Evolutionary conservation across 2,888 invertebrate genomes (phyloP), one percentile per base, ranked within the genome.

Genomic region (Criorhina ranunculi): DNA sequence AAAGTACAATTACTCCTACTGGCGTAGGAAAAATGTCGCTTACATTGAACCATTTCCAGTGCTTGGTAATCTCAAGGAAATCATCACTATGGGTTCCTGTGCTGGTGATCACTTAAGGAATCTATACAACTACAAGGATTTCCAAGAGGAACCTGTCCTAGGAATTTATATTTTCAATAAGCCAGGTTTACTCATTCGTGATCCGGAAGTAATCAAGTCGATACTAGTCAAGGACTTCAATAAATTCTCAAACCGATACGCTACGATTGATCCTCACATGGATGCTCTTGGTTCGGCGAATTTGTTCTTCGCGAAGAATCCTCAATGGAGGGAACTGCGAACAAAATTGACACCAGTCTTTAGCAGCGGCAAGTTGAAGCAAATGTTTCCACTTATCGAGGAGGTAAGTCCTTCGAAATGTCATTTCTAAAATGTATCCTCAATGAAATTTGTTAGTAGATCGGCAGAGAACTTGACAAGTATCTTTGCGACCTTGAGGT

Each of bases 151-250:
- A 79, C 87, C 91, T 49, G 86, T 92, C 42, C 88, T 89, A 86
- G 89, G 93, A 87, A 82, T 93, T 86, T 88, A 91, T 89, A 88
- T 92, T 0, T 88, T 93, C 17, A 91, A 93, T 86, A 90, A 90
- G n/a, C 93, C 93, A 0, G 90, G 88, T 0, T 60, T 93, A n/a
- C 17, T 93, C 2, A 83, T 92, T 11, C 90, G 92, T 0, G 92
- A 93, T 46, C 91, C 91, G 0, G 92, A 92, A 15, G 69, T 93
- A 1, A 86, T 93, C 0, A 93, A 93, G 85, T 88, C 90, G 0
- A 86, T 93, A 0, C 70, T 93, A 12, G 90, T 93, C 4, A 93
- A 91, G 59, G 93, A 93, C 73, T 93, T 93, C 44, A 89, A 91
- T 82, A 89, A 89, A 11, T 93, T 93, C 83, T 78, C 89, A 0